Base-by-base conservation (phyloP, 1,140 invertebrate genomes). In the Cyclina sinensis region DNA sequence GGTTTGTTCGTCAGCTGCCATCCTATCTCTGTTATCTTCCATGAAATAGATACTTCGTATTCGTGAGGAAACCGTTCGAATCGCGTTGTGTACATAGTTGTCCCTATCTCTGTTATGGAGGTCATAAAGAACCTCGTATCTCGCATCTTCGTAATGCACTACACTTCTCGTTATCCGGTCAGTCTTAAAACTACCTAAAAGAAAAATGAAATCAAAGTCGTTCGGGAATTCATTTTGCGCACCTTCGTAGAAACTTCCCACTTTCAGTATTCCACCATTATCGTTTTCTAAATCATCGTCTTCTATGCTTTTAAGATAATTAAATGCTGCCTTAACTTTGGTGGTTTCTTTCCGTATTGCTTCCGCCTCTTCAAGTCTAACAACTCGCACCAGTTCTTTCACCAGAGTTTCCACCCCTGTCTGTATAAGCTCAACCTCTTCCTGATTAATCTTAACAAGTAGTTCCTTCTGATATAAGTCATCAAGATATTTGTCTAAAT, bases 191-290 rank as follows among this genome's bases (percentile, higher is more conserved):
- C 48, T 78, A 11, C 74, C 74, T 30, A 78, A 21, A 21, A 78
- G 39, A 54, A 78, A 78, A 7, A 78, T 35, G 48, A 78, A 78
- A 78, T 78, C 74, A 54, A 78, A 78, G 5, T 78, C 74, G 21
- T 78, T 30, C 14, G 74, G 74, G 35, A 78, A 78, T 32, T 12
- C 43, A 35, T n/a, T 51, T 21, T 57, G 43, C 5, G 74, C 48
- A 54, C 74, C 74, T 78, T 78, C 74, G 32, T 51, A 78, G 30
- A 78, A 78, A 54, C 74, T 78, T 32, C 74, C 74, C 21, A 46
- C 43, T 51, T 78, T 78, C 12, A 78, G 21, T 16, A 78, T 16
- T 18, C 39, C 70, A 32, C 2, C 74, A 18, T 78, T 43, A 5
- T 54, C 48, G 3, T 16, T 35, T 7, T 73, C 35, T 11, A 54